These are phyloP conservation scores for Hemistola chrysoprasaria DNA, from an alignment of 2,888 invertebrate genomes.

Conservation along the genomic window DNA sequence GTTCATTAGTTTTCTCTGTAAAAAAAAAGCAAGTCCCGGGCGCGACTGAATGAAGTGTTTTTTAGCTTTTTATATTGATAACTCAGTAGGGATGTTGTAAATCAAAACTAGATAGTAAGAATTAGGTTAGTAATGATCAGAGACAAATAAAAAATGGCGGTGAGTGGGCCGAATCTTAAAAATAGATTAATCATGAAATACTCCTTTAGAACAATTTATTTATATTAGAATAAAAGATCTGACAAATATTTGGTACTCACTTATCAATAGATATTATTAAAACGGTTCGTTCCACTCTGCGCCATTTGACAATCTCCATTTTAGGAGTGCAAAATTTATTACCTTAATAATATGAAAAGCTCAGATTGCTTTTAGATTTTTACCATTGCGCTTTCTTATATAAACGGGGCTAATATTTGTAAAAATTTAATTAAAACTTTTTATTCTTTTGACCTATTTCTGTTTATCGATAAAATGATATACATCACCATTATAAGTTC, in stretches of 20 bases:
- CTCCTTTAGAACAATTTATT: slow-evolving; percentile 22
- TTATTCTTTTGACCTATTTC: background rate
- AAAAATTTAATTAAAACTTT: no score
- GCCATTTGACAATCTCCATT: slow-evolving; percentile 31
- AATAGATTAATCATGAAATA: slow-evolving; percentile 20
- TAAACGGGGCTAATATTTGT: slow-evolving; percentile 24
- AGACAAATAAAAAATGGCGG: slow-evolving; percentile 25
- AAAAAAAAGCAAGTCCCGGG: slow-evolving; percentile 44
- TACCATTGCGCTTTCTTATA: slow-evolving; percentile 44
- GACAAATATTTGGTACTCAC: slow-evolving; percentile 10
- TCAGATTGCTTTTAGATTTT: slow-evolving; percentile 42
- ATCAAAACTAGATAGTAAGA: slow-evolving; percentile 26
- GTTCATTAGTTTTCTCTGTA: slow-evolving; percentile 42
- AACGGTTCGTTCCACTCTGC: slow-evolving; percentile 18
- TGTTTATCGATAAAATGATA: slow-evolving; percentile 3
- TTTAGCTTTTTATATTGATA: slow-evolving; percentile 57
- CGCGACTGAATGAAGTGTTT: slow-evolving; percentile 57
- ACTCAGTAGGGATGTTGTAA: slow-evolving; percentile 27
- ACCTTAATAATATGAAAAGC: slow-evolving; percentile 30
- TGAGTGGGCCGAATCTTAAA: slow-evolving; percentile 21
- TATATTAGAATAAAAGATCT: slow-evolving; percentile 21
- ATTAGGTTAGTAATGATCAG: slow-evolving; percentile 28
- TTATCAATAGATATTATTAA: slow-evolving; percentile 13
- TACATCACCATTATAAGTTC: slow-evolving; percentile 8
- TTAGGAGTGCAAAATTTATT: slow-evolving; percentile 31